Percentiles rank a stretch among this genome's conserved stretches.
Evolutionary conservation across 2,888 invertebrate genomes (phyloP).

Genomic region (Sminthurinus aureus): DNA sequence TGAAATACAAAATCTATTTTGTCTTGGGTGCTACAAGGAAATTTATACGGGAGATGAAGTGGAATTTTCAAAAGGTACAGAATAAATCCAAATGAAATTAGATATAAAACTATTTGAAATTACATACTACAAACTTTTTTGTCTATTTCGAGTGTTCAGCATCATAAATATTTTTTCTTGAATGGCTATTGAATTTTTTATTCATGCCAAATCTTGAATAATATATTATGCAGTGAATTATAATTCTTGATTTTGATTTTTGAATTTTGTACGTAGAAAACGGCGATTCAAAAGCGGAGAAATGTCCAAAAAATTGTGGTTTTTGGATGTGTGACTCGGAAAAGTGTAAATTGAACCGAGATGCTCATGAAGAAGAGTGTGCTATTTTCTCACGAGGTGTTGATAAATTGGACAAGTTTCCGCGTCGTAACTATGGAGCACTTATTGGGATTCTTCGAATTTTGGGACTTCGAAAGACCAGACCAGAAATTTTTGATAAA

Average conservation of each 20-base stretch:
- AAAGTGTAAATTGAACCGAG: constrained; percentile 67
- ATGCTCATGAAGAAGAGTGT: constrained; percentile 68
- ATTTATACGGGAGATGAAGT: constrained; percentile 12
- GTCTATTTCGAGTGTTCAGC: too few relatives aligned
- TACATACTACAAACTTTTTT: too few relatives aligned
- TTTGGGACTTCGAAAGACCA: constrained; percentile 69
- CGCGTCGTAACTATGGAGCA: constrained; percentile 62
- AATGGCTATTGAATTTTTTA: too few relatives aligned
- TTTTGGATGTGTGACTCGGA: constrained; percentile 74
- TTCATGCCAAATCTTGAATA: too few relatives aligned
- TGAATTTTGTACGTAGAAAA: not conserved
- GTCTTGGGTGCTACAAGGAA: constrained; percentile 77
- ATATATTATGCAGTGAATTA: too few relatives aligned
- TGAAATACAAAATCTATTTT: constrained; percentile 61
- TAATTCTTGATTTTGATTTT: too few relatives aligned
- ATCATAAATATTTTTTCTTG: too few relatives aligned
- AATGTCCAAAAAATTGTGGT: constrained; percentile 64
- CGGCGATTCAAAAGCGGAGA: constrained; percentile 38
- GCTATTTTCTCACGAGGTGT: constrained; percentile 64
- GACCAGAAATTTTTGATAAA: constrained; percentile 68
- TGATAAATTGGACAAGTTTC: constrained; percentile 70
- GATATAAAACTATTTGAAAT: too few relatives aligned
- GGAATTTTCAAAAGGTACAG: too few relatives aligned
- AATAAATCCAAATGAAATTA: too few relatives aligned
- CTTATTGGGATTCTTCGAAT: constrained; percentile 73